A percentile compares a stretch with the other conserved stretches of the same genome.
Evolutionary conservation across 35 echinoderm and acorn worm species (phyloP).

Genomic region (Chiridota heheva): DNA sequence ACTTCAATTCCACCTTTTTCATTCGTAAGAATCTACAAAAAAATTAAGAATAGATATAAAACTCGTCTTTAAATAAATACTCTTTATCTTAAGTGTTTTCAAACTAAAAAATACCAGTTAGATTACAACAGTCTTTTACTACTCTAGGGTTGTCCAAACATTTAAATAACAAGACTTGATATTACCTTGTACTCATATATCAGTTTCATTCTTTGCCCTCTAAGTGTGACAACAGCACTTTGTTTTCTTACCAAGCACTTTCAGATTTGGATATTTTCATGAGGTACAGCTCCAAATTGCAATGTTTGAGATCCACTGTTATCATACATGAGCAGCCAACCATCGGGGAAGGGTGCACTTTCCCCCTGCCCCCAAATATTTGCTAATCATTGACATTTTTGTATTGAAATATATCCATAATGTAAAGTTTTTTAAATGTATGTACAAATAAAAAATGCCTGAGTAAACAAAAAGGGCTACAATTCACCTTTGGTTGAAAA

Average conservation of each 20-base stretch:
- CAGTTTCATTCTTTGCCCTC: background rate
- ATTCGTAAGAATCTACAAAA: constrained; percentile 55
- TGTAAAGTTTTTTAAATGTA: no score
- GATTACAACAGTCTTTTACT: background rate
- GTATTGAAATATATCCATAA: no score
- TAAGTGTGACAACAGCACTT: no score
- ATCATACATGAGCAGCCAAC: no score
- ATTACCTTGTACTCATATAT: background rate
- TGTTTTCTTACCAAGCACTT: background rate
- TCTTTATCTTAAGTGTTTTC: background rate
- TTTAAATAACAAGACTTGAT: background rate
- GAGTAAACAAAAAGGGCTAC: no score
- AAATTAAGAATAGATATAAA: background rate
- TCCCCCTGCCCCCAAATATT: no score
- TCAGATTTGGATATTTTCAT: background rate
- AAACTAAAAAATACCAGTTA: background rate
- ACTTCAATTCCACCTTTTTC: constrained; percentile 64
- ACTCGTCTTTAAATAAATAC: background rate
- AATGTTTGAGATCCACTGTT: background rate
- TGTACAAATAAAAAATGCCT: no score
- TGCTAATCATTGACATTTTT: no score
- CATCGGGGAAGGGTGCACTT: no score
- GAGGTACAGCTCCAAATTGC: background rate
- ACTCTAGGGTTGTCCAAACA: background rate
- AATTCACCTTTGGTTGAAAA: no score